Evolutionary conservation across 2,888 invertebrate genomes (phyloP), one percentile per base, ranked within the genome.

Genomic region (Pasiphila rectangulata): DNA sequence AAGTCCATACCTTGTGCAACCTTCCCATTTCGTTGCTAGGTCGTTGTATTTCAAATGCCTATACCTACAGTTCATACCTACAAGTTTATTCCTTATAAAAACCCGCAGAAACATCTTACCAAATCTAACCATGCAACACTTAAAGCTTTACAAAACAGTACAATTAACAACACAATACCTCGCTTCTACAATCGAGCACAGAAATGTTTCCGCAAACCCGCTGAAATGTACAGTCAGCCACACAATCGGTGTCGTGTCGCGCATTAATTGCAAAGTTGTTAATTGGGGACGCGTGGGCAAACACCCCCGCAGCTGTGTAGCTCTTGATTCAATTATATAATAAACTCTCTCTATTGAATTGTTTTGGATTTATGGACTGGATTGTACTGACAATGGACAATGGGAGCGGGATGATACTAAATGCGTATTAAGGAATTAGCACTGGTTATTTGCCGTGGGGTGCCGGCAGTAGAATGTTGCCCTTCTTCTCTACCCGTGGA

Each of bases 271-370:
- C 69, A 63, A 54, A 55, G 58, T 63, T 64, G 71, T 83, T 84
- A 85, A 84, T 84, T 84, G 82, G 79, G 63, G 74, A 72, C 68
- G 70, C 75, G 79, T 75, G 79, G 78, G 79, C 76, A 62, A 54
- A 58, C 79, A 76, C 79, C 75, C 74, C 75, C 75, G 70, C 76
- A 52, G 23, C 42, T 45, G 38, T 54, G 42, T 49, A 36, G 24
- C 15, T 34, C 12, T n/a, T 37, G 46, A 38, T 46, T 50, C 50
- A 50, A 50, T 50, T 50, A 42, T 34, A 50, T 34, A 40, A 50
- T 50, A 24, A 44, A 25, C 40, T 45, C 36, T 46, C 46, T 45
- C 44, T 40, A 36, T 39, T 49, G 36, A 43, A 48, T 39, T 38
- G 47, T 47, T 41, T 38, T 7, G 24, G 30, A 34, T 9, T 38